These are phyloP conservation scores for Centropyge bicolor DNA, from an alignment of 2,797 vertebrate genomes.

Conservation along the genomic window DNA sequence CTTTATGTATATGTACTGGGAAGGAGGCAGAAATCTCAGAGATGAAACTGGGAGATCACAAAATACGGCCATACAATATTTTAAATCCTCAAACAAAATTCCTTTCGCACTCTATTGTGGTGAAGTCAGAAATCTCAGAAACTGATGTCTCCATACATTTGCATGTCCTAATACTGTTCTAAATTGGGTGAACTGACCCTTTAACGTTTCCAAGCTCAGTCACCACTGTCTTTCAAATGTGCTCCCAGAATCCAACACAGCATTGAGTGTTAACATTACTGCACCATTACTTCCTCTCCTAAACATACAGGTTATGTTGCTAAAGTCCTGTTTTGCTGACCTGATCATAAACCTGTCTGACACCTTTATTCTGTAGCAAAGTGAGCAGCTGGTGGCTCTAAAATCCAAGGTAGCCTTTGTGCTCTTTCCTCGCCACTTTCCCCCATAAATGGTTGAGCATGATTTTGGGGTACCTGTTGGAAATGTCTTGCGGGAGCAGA, in stretches of 20 bases:
- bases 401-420: conserved; percentile 4
- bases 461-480: conserved; percentile 45
- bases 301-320: neutral
- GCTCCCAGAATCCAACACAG: neutral
- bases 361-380: conserved; percentile 47
- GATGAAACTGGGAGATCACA: too few relatives aligned
- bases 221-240: neutral
- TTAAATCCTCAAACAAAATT: neutral
- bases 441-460: conserved; percentile 58
- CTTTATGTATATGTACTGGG: too few relatives aligned
- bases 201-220: neutral
- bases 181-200: conserved; percentile 10
- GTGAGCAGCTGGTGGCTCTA: conserved; percentile 35
- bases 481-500: conserved; percentile 57
- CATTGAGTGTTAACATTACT: neutral
- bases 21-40: too few relatives aligned
- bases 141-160: neutral
- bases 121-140: neutral
- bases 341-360: conserved; percentile 1
- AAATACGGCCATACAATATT: too few relatives aligned
- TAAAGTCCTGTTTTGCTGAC: conserved; percentile 12
- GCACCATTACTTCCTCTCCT: neutral
- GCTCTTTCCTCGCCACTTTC: neutral
- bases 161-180: neutral
- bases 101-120: neutral